Percentiles rank a stretch among this genome's conserved stretches.
phyloP scores from a whole-genome alignment of 2,797 vertebrate genomes.

The Meda fulgida region DNA sequence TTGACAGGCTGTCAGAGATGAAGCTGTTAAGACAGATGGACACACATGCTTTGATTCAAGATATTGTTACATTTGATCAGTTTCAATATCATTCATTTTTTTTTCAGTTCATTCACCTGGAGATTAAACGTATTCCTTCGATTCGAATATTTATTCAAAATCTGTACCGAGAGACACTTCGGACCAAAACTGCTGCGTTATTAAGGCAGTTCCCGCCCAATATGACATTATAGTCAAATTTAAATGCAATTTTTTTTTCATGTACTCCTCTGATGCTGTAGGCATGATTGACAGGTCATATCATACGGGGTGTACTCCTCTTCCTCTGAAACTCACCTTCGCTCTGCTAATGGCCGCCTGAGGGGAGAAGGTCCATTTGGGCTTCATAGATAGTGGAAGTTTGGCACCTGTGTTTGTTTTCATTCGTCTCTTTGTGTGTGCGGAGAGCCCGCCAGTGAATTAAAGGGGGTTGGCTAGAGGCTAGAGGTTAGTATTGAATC shows the following conservation, averaged over 20 bases:
- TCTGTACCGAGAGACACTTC: background rate
- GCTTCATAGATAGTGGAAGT: slow-evolving; percentile 35
- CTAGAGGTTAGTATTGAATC: slow-evolving; percentile 16
- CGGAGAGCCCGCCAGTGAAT: background rate
- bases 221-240: slow-evolving; percentile 27
- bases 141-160: background rate
- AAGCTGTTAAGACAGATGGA: slow-evolving; percentile 13
- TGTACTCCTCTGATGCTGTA: background rate
- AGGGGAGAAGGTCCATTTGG: slow-evolving; percentile 43
- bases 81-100: slow-evolving; percentile 20
- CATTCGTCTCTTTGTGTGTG: slow-evolving; percentile 12
- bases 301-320: background rate
- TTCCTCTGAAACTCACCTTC: slow-evolving; percentile 25
- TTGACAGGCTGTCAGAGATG: slow-evolving; percentile 37
- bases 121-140: background rate
- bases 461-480: slow-evolving; percentile 5
- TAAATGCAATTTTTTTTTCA: background rate
- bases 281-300: slow-evolving; percentile 14
- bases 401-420: slow-evolving; percentile 33
- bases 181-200: background rate
- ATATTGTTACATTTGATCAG: slow-evolving; percentile 17
- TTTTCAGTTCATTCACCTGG: background rate
- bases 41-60: slow-evolving; percentile 20
- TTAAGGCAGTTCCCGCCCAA: slow-evolving; percentile 2
- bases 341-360: slow-evolving; percentile 19